phyloP scores from a whole-genome alignment of 2,113 vertebrate genomes.

The Aptenodytes patagonicus region DNA sequence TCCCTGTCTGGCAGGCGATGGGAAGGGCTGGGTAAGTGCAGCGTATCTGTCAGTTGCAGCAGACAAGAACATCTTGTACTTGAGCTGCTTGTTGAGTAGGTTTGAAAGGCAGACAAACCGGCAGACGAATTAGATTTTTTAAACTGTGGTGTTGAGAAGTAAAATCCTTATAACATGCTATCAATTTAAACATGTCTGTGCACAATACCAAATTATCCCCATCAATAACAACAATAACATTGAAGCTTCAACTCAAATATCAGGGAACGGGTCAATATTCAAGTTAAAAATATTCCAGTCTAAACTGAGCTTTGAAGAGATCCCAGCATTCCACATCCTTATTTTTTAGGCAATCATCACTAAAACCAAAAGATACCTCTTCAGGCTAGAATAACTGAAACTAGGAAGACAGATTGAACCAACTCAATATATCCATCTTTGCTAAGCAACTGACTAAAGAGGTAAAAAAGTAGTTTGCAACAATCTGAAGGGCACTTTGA shows the following conservation, averaged over 20 bases:
- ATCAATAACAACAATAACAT: not conserved
- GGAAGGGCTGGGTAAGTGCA: not conserved
- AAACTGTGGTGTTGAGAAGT: not conserved
- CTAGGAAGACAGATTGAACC: not conserved
- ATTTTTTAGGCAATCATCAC: not conserved
- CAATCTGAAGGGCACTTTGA: not conserved
- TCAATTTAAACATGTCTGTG: not conserved
- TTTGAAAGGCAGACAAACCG: constrained; percentile 34
- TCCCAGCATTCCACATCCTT: not conserved
- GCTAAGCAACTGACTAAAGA: not conserved
- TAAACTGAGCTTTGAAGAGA: not conserved
- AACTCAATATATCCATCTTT: not conserved
- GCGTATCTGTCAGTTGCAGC: not conserved
- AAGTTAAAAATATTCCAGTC: not conserved
- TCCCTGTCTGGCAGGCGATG: not conserved
- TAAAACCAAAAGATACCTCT: not conserved
- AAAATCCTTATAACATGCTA: not conserved
- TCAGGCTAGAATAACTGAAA: not conserved
- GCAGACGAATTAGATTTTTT: constrained; percentile 32
- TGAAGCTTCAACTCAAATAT: not conserved
- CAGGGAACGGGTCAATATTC: not conserved
- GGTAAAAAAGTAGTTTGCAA: not conserved
- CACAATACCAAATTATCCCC: not conserved
- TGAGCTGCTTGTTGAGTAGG: constrained; percentile 34
- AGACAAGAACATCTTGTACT: constrained; percentile 62